phyloP scores from a whole-genome alignment of 2,113 vertebrate species.

The Psittacula cyanocephala region DNA sequence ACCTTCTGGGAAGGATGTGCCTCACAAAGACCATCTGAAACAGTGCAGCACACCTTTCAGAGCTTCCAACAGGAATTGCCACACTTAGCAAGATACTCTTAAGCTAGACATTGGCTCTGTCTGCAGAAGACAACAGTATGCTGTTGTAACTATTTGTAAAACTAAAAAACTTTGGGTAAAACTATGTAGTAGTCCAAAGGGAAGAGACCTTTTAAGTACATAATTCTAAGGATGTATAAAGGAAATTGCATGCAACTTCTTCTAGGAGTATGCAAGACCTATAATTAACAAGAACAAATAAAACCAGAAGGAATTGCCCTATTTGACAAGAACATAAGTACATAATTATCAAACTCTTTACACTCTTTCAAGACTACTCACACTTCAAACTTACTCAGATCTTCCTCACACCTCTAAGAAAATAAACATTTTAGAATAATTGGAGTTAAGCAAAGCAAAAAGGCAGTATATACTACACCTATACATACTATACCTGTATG shows the following conservation, averaged over 20 bases:
- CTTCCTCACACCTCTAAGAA: not conserved
- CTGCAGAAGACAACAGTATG: not conserved
- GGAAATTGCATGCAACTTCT: not conserved
- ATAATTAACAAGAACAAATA: not conserved
- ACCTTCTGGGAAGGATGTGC: not conserved
- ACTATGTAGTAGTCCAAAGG: not conserved
- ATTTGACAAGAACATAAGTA: not conserved
- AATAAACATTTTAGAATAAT: not conserved
- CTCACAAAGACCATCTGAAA: not conserved
- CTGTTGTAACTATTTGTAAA: not conserved
- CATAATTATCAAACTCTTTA: not conserved
- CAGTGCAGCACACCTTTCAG: not conserved
- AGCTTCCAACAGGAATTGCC: not conserved
- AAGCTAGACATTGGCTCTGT: fast-evolving
- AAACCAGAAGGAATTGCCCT: not conserved
- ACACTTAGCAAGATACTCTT: fast-evolving
- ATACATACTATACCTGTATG: no score
- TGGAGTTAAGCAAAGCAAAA: not conserved
- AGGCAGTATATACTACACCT: not conserved
- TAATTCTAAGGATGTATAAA: not conserved
- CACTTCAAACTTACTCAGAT: not conserved
- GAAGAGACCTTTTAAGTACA: not conserved
- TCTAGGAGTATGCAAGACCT: not conserved
- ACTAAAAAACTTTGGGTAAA: no score
- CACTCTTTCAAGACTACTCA: not conserved